Conservation (phyloP, 2,888 invertebrate species). For the Andrena bicolor region DNA sequence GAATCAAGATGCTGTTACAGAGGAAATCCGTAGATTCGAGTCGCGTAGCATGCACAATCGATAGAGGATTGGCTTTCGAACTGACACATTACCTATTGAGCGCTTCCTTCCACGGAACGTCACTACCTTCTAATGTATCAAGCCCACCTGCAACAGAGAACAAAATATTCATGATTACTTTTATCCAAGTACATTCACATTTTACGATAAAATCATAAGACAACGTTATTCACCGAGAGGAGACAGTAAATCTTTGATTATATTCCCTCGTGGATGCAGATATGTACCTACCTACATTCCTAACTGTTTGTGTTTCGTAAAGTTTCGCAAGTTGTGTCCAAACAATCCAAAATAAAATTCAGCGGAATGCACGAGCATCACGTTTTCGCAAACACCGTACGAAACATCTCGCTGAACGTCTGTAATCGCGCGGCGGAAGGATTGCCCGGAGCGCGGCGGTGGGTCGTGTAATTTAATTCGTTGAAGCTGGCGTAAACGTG, state of each 20-base stretch:
- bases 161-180: background rate
- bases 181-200: background rate
- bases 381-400: background rate
- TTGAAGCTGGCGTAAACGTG: conserved; percentile 15
- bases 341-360: too few relatives aligned
- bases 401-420: background rate
- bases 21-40: conserved; percentile 40
- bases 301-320: too few relatives aligned
- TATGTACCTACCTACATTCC: too few relatives aligned
- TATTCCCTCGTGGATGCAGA: too few relatives aligned
- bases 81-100: conserved; percentile 24
- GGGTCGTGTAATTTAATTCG: conserved; percentile 12
- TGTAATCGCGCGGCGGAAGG: background rate
- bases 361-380: background rate
- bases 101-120: background rate
- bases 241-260: too few relatives aligned
- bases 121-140: background rate
- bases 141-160: conserved; percentile 57
- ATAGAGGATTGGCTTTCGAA: conserved; percentile 20
- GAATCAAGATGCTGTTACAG: conserved; percentile 51
- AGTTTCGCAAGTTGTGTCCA: background rate
- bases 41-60: conserved; percentile 31
- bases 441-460: background rate
- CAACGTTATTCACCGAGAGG: too few relatives aligned
- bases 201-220: too few relatives aligned